Evolutionary conservation across 2,797 vertebrate species (phyloP), one percentile per base, ranked within the genome.

Genomic region (Zonotrichia albicollis): DNA sequence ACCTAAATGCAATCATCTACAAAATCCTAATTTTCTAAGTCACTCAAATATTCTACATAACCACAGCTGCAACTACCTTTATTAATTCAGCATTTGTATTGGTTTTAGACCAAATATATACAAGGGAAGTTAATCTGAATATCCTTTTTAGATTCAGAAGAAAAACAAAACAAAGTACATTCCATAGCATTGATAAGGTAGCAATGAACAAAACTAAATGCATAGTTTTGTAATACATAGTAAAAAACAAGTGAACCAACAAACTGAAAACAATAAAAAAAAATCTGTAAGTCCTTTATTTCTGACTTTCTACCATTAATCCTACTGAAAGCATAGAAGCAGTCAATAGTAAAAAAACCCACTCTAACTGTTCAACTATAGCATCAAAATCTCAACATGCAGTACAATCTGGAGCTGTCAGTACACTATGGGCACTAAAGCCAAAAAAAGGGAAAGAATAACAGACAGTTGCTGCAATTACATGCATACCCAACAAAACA

Each of bases 401-500:
- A 43, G 53, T 61, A n/a, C 5, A 55, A 61, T 13, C 29, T 76
- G 19, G 19, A 61, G 29, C 38, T 54, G n/a, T 6, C 57, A 67
- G 18, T 51, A 20, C 23, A 81, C 21, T 45, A 74, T 57, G 66
- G 11, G 23, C 9, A 71, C 19, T 62, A 58, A 62, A 80, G 10
- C 25, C 23, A 89, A 90, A 77, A 79, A n/a, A n/a, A 45, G 0
- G 9, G 4, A 73, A 74, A 85, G 26, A 90, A 48, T 18, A 93
- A 83, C 7, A 48, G 38, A 36, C 26, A 76, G 21, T 34, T 61
- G 58, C 27, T 54, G 48, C 19, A 71, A n/a, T 36, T 81, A 71
- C 7, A 67, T 0, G 0, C 38, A 55, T 15, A 48, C 5, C n/a
- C 9, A 2, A 13, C 19, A 86, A 90, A 84, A 14, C 8, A 66